A percentile compares a stretch with the other conserved stretches of the same genome.
These are phyloP conservation scores for Charina bottae DNA, from an alignment of 2,113 vertebrate species.

Conservation along the genomic window DNA sequence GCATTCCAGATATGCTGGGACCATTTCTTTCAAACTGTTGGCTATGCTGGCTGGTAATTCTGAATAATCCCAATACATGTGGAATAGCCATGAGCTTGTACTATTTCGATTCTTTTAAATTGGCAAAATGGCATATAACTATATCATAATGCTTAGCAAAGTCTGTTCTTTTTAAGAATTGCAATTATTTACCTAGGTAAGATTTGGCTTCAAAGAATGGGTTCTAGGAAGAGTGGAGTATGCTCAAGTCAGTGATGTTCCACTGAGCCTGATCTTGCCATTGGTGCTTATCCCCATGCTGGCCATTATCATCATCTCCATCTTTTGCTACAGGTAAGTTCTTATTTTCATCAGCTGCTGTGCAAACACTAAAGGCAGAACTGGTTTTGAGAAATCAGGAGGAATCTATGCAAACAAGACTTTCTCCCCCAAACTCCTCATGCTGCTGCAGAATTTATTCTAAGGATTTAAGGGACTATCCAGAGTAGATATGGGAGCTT, in stretches of 20 bases:
- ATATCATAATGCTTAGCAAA: neutral
- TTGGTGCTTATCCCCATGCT: slow-evolving; percentile 91
- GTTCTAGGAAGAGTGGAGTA: slow-evolving; percentile 87
- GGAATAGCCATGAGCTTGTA: neutral
- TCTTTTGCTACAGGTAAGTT: slow-evolving; percentile 93
- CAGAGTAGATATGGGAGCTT: neutral
- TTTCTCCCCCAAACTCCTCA: neutral
- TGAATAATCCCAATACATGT: neutral
- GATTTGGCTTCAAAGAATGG: slow-evolving; percentile 90
- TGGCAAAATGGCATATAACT: neutral
- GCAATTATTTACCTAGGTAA: slow-evolving; percentile 77
- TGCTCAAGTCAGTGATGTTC: slow-evolving; percentile 78
- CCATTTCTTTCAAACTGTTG: neutral
- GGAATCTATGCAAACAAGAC: slow-evolving; percentile 2
- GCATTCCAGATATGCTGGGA: neutral
- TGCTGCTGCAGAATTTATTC: neutral
- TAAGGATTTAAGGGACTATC: neutral
- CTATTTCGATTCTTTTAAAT: neutral
- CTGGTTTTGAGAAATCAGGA: slow-evolving; percentile 18
- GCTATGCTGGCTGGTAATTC: neutral
- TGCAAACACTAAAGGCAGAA: slow-evolving; percentile 31
- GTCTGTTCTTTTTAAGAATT: neutral
- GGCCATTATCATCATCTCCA: slow-evolving; percentile 82
- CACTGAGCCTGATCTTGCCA: slow-evolving; percentile 89
- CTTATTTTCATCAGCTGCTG: slow-evolving; percentile 20